Evolutionary conservation across 2,797 vertebrate species (phyloP).

Genomic region (Myotis vivesi): DNA sequence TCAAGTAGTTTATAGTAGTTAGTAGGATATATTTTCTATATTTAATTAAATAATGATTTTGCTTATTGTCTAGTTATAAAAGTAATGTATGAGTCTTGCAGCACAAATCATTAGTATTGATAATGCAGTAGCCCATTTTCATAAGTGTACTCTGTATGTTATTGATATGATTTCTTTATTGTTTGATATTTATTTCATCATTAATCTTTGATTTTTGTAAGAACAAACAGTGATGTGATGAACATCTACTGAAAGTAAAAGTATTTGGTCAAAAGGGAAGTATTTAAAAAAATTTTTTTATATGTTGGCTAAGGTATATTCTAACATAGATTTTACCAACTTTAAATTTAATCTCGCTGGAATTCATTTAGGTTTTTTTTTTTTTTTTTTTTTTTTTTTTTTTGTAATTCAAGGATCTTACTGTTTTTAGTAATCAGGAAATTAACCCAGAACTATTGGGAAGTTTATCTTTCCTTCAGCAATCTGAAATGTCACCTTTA

Average conservation of each 20-base stretch:
- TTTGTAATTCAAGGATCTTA: background rate
- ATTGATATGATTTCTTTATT: background rate
- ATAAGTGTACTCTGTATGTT: background rate
- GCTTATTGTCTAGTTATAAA: background rate
- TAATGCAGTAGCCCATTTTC: background rate
- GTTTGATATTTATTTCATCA: background rate
- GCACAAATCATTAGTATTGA: background rate
- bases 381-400: background rate
- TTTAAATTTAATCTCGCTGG: background rate
- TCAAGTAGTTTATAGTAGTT: background rate
- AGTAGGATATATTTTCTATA: background rate
- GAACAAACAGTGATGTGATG: background rate
- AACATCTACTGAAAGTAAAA: background rate
- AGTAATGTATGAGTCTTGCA: background rate
- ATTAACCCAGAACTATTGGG: background rate
- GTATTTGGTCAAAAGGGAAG: background rate
- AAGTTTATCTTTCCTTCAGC: background rate
- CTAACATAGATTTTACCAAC: background rate
- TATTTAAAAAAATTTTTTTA: background rate
- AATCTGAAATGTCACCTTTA: background rate
- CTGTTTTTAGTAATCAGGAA: background rate
- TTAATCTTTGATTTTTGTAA: background rate
- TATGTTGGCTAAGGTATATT: background rate
- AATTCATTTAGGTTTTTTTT: background rate
- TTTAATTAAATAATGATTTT: slow-evolving; percentile 7